These are phyloP conservation scores for Auanema freiburgensis DNA, from an alignment of 2,888 invertebrate genomes.

Conservation along the genomic window DNA sequence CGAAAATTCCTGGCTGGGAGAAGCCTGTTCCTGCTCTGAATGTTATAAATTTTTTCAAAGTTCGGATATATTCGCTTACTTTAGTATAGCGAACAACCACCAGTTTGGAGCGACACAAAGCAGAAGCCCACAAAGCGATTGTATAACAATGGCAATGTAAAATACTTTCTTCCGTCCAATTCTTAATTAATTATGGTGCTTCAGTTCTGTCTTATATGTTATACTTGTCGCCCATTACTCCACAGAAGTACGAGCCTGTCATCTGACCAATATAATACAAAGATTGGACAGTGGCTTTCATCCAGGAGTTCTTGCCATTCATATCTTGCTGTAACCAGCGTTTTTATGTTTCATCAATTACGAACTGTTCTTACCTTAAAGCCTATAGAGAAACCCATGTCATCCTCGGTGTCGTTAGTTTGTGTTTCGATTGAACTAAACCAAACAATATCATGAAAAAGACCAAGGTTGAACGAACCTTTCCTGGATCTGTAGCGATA, in stretches of 20 bases:
- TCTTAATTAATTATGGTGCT: conserved; percentile 66
- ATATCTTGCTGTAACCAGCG: conserved; percentile 59
- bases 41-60: conserved; percentile 47
- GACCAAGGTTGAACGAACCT: too few relatives aligned
- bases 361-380: background rate
- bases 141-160: conserved; percentile 76
- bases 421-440: background rate
- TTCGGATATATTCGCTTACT: conserved; percentile 31
- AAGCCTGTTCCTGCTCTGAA: conserved; percentile 76
- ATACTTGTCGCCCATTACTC: conserved; percentile 62
- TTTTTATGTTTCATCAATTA: background rate
- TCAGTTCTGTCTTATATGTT: background rate
- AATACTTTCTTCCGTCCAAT: conserved; percentile 78
- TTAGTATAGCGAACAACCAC: conserved; percentile 73
- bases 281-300: conserved; percentile 61
- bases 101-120: conserved; percentile 77
- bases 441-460: too few relatives aligned
- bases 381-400: background rate
- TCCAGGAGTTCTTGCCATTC: conserved; percentile 50
- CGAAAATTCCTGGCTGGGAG: conserved; percentile 82
- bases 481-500: conserved; percentile 40
- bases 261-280: conserved; percentile 63
- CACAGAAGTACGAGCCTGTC: conserved; percentile 62
- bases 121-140: conserved; percentile 75
- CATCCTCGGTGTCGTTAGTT: background rate